These are phyloP conservation scores for Himalopsyche tibetana DNA, from an alignment of 2,888 invertebrate species.

Conservation along the genomic window DNA sequence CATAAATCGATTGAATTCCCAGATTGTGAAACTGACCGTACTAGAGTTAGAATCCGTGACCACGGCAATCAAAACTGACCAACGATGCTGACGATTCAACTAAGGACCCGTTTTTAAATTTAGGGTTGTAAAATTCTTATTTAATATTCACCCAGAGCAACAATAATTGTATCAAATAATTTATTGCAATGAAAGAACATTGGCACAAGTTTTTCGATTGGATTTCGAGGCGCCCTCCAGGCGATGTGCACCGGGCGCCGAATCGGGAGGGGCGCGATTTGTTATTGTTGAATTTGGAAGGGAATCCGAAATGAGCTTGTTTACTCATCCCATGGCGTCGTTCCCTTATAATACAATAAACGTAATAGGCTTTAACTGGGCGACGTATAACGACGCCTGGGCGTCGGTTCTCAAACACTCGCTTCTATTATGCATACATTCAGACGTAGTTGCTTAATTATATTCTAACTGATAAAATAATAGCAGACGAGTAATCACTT, in stretches of 20 bases:
- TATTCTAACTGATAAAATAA: neutral
- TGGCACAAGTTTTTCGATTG: conserved; percentile 19
- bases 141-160: neutral
- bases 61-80: too few relatives aligned
- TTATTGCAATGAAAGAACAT: neutral
- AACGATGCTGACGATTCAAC: too few relatives aligned
- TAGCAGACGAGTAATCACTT: neutral
- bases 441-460: neutral
- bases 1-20: too few relatives aligned
- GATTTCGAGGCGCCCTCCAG: conserved; percentile 21
- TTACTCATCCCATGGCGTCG: conserved; percentile 53
- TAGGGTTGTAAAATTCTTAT: neutral
- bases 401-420: conserved; percentile 38
- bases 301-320: conserved; percentile 64
- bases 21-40: too few relatives aligned
- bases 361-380: conserved; percentile 62
- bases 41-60: too few relatives aligned
- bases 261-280: conserved; percentile 45
- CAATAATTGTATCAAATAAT: conserved; percentile 23
- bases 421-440: neutral
- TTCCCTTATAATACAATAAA: conserved; percentile 60
- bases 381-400: conserved; percentile 38
- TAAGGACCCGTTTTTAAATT: too few relatives aligned
- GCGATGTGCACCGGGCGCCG: conserved; percentile 14
- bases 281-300: conserved; percentile 62